A percentile compares a stretch with the other conserved stretches of the same genome.
These are phyloP conservation scores for Ctenopoma multispine DNA, from an alignment of 2,797 vertebrate species.

Conservation along the genomic window DNA sequence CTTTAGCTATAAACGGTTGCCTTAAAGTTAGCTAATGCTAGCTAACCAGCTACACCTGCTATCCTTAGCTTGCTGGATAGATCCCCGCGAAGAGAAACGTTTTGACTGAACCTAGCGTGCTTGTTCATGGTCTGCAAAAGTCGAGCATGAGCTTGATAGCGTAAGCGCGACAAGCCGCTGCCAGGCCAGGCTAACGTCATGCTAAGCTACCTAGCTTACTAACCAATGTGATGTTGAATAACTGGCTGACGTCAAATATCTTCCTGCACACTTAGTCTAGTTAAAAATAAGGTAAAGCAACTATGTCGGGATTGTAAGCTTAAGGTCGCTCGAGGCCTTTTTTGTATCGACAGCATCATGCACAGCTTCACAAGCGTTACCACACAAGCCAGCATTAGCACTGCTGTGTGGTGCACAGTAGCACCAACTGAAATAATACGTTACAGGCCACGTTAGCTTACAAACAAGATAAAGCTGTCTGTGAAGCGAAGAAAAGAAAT, in stretches of 20 bases:
- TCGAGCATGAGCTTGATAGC: conserved; percentile 36
- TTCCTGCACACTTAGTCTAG: rapidly evolving
- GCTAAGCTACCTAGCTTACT: conserved; percentile 52
- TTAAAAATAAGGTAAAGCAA: neutral
- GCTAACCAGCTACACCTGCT: neutral
- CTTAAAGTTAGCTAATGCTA: neutral
- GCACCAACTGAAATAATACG: conserved; percentile 44
- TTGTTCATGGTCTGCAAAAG: conserved; percentile 19
- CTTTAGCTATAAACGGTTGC: neutral
- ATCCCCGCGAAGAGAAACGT: neutral
- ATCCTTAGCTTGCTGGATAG: conserved; percentile 3
- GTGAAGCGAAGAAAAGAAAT: neutral
- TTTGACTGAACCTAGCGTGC: conserved; percentile 26
- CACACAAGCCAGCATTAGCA: conserved; percentile 4
- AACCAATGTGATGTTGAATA: neutral
- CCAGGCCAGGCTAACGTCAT: conserved; percentile 56
- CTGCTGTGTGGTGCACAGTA: conserved; percentile 44
- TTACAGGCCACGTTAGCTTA: conserved; percentile 58
- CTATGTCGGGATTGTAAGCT: neutral
- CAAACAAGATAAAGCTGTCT: neutral
- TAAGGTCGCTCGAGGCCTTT: conserved; percentile 23
- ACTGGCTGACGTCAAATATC: rapidly evolving
- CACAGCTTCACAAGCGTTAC: conserved; percentile 16
- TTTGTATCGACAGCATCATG: conserved; percentile 34
- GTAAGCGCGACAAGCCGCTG: conserved; percentile 17